Percentiles rank a stretch among this genome's conserved stretches.
These are phyloP conservation scores for Phrynocephalus forsythii DNA, from an alignment of 2,797 vertebrate genomes.

Conservation along the genomic window DNA sequence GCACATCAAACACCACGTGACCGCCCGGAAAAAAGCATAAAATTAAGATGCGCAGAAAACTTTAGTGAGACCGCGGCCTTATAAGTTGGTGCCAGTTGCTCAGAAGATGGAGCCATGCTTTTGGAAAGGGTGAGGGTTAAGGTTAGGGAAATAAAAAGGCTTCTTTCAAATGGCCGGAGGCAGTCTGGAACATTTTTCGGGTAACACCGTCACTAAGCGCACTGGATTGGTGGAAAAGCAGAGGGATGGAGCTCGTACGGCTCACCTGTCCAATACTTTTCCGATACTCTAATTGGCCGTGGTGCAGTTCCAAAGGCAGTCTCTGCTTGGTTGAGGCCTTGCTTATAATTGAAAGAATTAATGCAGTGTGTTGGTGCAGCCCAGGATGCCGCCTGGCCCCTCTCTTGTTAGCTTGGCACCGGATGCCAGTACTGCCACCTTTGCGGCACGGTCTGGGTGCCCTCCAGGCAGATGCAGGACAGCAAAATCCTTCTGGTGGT, in stretches of 20 bases:
- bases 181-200: not conserved
- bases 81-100: too few relatives aligned
- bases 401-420: not conserved
- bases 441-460: not conserved
- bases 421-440: not conserved
- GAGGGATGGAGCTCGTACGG: not conserved
- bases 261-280: not conserved
- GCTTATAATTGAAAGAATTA: not conserved
- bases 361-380: too few relatives aligned
- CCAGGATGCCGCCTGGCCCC: too few relatives aligned
- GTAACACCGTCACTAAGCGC: too few relatives aligned
- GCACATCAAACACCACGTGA: too few relatives aligned
- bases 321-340: not conserved
- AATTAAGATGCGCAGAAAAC: too few relatives aligned
- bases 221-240: not conserved
- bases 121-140: not conserved
- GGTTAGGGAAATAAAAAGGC: too few relatives aligned
- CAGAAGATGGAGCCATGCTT: too few relatives aligned
- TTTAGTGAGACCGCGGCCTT: too few relatives aligned
- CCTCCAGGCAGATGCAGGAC: not conserved
- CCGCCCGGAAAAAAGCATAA: too few relatives aligned
- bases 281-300: not conserved
- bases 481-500: not conserved
- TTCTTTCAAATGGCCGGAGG: not conserved
- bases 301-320: not conserved